These are phyloP conservation scores for Chrysina gloriosa DNA, from an alignment of 2,888 invertebrate genomes.

Conservation along the genomic window DNA sequence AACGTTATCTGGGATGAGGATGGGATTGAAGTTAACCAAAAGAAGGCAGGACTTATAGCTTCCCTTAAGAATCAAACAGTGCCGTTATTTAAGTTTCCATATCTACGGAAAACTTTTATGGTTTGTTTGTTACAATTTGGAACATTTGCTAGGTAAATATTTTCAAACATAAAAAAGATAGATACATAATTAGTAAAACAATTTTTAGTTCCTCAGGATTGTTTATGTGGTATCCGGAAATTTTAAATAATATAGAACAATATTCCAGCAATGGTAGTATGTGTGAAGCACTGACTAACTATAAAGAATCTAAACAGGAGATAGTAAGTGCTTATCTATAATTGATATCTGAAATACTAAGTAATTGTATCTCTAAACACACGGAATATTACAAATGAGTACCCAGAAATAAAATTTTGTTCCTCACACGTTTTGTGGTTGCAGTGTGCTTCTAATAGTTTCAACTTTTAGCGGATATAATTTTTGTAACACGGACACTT, in stretches of 20 bases:
- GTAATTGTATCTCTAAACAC: neutral
- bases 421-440: too few relatives aligned
- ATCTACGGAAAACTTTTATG: constrained; percentile 59
- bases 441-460: too few relatives aligned
- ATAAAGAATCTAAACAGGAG: neutral
- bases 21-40: constrained; percentile 41
- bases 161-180: neutral
- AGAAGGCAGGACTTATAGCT: constrained; percentile 51
- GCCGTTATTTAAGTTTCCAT: constrained; percentile 58
- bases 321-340: neutral
- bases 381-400: too few relatives aligned
- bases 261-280: constrained; percentile 55
- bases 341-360: neutral
- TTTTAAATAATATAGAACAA: constrained; percentile 67
- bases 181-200: neutral
- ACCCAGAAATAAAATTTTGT: too few relatives aligned
- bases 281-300: constrained; percentile 55
- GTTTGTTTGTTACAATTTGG: constrained; percentile 63
- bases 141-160: constrained; percentile 61
- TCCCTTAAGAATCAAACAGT: constrained; percentile 62
- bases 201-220: constrained; percentile 51
- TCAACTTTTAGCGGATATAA: too few relatives aligned
- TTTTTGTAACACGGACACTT: too few relatives aligned
- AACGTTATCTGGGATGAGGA: constrained; percentile 57
- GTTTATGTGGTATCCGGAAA: constrained; percentile 72